Percentiles rank a stretch among this genome's conserved stretches.
Conservation (phyloP, 2,888 invertebrate genomes). For the Netelia fuscicornis region DNA sequence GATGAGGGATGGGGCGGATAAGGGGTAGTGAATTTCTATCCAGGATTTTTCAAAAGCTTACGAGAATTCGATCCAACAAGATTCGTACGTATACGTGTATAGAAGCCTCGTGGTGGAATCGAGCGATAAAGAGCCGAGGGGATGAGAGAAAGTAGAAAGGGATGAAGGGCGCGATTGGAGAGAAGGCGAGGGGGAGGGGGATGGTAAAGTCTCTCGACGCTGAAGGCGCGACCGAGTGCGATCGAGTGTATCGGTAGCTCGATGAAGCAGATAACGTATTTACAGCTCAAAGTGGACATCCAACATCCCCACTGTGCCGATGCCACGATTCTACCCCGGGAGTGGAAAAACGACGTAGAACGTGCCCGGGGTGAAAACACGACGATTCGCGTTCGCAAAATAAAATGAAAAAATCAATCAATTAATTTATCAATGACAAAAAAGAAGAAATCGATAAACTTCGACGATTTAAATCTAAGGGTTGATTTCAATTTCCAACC, state of each 20-base stretch:
- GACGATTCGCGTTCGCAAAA: slow-evolving; percentile 37
- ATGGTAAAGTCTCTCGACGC: slow-evolving; percentile 50
- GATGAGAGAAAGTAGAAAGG: slow-evolving; percentile 1
- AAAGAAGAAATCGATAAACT: too few species aligned
- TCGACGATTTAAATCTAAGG: too few species aligned
- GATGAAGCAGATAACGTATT: slow-evolving; percentile 77
- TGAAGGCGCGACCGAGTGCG: slow-evolving; percentile 71
- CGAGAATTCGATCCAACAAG: slow-evolving; percentile 28
- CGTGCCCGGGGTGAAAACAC: slow-evolving; percentile 25
- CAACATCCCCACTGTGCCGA: slow-evolving; percentile 38
- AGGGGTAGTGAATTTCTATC: slow-evolving; percentile 5
- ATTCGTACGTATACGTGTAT: neutral
- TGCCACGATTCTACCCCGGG: too few species aligned
- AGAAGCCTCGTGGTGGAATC: slow-evolving; percentile 20
- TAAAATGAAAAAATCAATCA: slow-evolving; percentile 11
- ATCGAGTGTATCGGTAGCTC: slow-evolving; percentile 76
- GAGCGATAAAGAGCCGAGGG: slow-evolving; percentile 27
- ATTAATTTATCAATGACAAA: slow-evolving; percentile 6
- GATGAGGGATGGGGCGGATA: too few species aligned
- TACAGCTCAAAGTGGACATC: slow-evolving; percentile 76
- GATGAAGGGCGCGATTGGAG: slow-evolving; percentile 18
- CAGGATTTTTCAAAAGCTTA: slow-evolving; percentile 24
- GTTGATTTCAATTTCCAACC: too few species aligned
- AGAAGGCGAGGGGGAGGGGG: slow-evolving; percentile 8
- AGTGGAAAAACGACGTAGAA: neutral